Conservation (phyloP, 2,888 invertebrate species). For the Drepanosiphum platanoidis region DNA sequence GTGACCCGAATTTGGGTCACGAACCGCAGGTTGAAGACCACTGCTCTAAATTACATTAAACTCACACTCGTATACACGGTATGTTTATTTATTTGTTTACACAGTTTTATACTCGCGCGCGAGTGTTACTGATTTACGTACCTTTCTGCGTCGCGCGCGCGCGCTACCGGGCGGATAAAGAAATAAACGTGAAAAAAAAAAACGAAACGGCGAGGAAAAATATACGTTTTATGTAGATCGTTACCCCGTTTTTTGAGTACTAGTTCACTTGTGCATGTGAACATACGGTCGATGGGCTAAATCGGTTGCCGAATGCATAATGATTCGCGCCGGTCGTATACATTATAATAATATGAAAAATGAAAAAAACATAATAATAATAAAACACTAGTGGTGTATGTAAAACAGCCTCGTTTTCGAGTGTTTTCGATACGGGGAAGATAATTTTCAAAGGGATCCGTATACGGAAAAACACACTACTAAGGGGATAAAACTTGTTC, state of each 20-base stretch:
- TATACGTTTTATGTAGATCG: neutral
- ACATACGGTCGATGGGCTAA: neutral
- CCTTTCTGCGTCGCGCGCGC: no score
- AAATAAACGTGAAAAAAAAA: neutral
- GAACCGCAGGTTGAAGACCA: no score
- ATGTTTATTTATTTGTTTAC: neutral
- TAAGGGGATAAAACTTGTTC: neutral
- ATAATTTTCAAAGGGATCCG: constrained; percentile 27
- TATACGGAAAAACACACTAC: neutral
- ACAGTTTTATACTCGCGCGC: neutral
- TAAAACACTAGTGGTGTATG: neutral
- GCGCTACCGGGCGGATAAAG: neutral
- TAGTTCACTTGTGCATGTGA: constrained; percentile 4
- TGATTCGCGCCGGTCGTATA: neutral
- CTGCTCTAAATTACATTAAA: no score
- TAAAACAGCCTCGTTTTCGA: constrained; percentile 22
- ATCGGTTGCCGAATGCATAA: neutral
- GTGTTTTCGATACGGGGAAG: constrained; percentile 23
- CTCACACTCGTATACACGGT: no score
- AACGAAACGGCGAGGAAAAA: neutral
- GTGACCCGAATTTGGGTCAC: no score
- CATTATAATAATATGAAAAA: constrained; percentile 17
- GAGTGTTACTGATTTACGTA: no score
- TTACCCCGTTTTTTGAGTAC: neutral
- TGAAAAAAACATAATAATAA: constrained; percentile 12